Base-by-base conservation (phyloP, 37 sponge, comb jelly and placozoan species). In the Axinella damicornis region DNA sequence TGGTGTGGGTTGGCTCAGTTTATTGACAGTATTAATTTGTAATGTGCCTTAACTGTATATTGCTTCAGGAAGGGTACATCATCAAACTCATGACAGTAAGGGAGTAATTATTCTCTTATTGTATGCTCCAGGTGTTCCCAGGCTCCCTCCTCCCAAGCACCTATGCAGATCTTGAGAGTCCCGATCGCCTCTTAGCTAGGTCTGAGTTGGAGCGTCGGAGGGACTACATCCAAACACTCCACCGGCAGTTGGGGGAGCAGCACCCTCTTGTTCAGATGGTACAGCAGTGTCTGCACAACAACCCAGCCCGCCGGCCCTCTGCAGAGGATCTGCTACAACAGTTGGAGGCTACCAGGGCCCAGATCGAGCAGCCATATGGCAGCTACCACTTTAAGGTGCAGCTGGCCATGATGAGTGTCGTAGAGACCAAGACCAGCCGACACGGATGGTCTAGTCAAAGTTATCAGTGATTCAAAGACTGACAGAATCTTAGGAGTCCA, bases 391-490 rank as follows among this genome's bases (percentile, higher is more conserved):
- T 24, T 4, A 33, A 31, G 62, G 27, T 22, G 62, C n/a, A 25
- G 27, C 12, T 6, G 13, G 62, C 25, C n/a, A 25, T 27, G 62
- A 61, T 22, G 27, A 25, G 69, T 28, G 27, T 28, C 6, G 13
- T 36, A 33, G 69, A 31, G 20, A 33, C 19, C 5, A 13, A 31
- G 13, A 35, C n/a, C n/a, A n/a, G 95, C 89, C 65, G 98, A 98
- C 62, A 88, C 90, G 27, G 98, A 98, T 86, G 98, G 98, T 19
- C 41, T 98, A 57, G 96, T 96, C 33, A 98, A 98, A 78, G 89
- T 96, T 0, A 73, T 98, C 12, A 94, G 90, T 86, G 92, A 98
- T 71, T 82, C 82, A 54, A 87, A 86, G 24, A 96, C 96, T 25
- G 96, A 98, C 69, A 74, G 93, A 28, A 73, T 98, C 53, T 77